A percentile compares a stretch with the other conserved stretches of the same genome.
Evolutionary conservation across 2,888 invertebrate species (phyloP).

Genomic region (Cryptophagus acutangulus): DNA sequence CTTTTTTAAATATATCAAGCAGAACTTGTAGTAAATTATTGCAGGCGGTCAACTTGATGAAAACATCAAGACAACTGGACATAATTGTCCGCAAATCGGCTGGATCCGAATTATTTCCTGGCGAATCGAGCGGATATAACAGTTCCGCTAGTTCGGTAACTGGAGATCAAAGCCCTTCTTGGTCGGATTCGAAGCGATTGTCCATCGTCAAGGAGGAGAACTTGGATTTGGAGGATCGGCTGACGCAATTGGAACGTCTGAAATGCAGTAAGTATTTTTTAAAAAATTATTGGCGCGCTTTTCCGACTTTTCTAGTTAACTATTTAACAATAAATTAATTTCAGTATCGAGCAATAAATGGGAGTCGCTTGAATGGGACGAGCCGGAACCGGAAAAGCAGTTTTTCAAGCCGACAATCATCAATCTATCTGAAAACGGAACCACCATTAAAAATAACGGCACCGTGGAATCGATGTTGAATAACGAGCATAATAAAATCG

Average conservation of each 20-base stretch:
- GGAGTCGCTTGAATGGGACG: conserved; percentile 53
- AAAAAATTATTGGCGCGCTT: too few relatives aligned
- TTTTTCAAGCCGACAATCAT: conserved; percentile 68
- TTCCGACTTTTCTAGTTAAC: background rate
- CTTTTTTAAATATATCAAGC: conserved; percentile 5
- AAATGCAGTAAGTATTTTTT: conserved; percentile 21
- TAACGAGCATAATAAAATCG: conserved; percentile 37
- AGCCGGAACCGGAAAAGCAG: conserved; percentile 54
- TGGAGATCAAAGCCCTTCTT: conserved; percentile 66
- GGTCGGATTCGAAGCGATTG: conserved; percentile 61
- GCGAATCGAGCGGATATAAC: conserved; percentile 79
- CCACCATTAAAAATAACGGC: conserved; percentile 61
- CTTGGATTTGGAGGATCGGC: conserved; percentile 56
- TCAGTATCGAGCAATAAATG: conserved; percentile 36
- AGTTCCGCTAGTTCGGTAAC: conserved; percentile 80
- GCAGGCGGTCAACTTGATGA: conserved; percentile 76
- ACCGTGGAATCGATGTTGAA: conserved; percentile 37
- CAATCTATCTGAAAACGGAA: conserved; percentile 66
- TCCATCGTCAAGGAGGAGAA: conserved; percentile 72
- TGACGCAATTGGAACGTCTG: conserved; percentile 33
- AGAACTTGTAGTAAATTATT: conserved; percentile 24
- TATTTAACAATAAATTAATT: conserved; percentile 6
- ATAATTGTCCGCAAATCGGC: conserved; percentile 72
- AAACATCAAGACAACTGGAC: conserved; percentile 70
- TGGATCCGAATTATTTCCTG: conserved; percentile 73